Evolutionary conservation across 2,797 vertebrate genomes (phyloP), one percentile per base, ranked within the genome.

Genomic region (Betta splendens): DNA sequence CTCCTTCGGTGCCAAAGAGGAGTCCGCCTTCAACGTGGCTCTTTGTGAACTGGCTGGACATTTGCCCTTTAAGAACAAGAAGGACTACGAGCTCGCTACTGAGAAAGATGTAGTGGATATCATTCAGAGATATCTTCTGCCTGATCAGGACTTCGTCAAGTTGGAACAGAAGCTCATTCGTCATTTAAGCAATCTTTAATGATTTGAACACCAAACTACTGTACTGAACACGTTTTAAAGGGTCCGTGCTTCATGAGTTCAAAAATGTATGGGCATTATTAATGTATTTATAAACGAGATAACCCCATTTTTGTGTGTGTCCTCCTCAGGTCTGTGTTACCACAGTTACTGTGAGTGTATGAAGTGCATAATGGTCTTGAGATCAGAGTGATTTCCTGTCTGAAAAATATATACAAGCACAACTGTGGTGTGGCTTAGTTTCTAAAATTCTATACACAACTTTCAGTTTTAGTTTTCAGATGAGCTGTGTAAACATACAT

Each of bases 1-100:
- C 3, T 87, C 89, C 76, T 96, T 97, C 2, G 96, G 95, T 0
- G 69, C 89, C 13, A 95, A 97, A 77, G 92, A 93, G 44, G 85
- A 91, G 1, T 84, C 89, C 0, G 92, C 92, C 1, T 94, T 96
- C 63, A 95, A 93, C 0, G 94, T 98, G 13, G 97, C 96, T 1
- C 84, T 99, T 0, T 99, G 97, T 74, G 97, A 98, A 72, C 90
- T 98, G 38, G 96, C 95, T 0, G 96, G 96, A 11, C 92, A 95
- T 84, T 87, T 98, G 18, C 94, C 95, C 0, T 83, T 96, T 44
- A 95, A 95, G 54, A 88, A 89, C 28, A 77, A 81, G 42, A 42
- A 80, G 21, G 93, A 94, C 68, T 98, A 85, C 46, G 72, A 86
- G 32, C 71, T 10, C 2, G 65, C 91, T 13, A 93, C 92, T 0